Percentiles rank a stretch among this genome's conserved stretches.
Conservation (phyloP, 2,888 invertebrate genomes). For the Acanthosoma haemorrhoidale region DNA sequence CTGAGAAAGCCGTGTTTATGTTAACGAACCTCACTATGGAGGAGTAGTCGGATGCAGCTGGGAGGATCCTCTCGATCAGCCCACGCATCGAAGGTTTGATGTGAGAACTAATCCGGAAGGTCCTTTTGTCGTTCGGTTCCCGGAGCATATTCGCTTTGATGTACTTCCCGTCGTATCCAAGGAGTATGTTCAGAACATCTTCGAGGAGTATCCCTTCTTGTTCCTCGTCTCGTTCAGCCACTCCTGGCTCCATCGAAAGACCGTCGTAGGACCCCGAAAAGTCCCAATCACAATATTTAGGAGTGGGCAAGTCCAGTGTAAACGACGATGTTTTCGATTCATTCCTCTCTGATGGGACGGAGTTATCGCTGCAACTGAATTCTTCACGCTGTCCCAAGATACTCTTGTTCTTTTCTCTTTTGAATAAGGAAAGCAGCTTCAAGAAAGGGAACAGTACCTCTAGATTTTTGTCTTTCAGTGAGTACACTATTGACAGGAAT, state of each 20-base stretch:
- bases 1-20: slow-evolving; percentile 69
- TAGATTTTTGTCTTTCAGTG: background rate
- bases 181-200: slow-evolving; percentile 74
- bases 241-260: background rate
- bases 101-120: slow-evolving; percentile 63
- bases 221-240: background rate
- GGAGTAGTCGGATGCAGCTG: slow-evolving; percentile 81
- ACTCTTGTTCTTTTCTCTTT: background rate
- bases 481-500: background rate
- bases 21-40: slow-evolving; percentile 80
- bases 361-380: background rate
- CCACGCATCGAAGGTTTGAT: slow-evolving; percentile 67
- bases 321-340: background rate
- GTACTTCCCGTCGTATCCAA: slow-evolving; percentile 64
- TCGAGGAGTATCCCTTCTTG: slow-evolving; percentile 55
- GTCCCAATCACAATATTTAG: background rate
- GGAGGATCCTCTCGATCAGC: slow-evolving; percentile 73
- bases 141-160: slow-evolving; percentile 55
- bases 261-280: background rate
- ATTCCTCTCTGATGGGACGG: background rate
- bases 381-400: background rate
- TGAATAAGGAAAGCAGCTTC: background rate
- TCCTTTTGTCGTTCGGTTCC: slow-evolving; percentile 54
- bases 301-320: background rate
- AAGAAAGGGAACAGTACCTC: background rate